Base-by-base conservation (phyloP, 2,797 vertebrate species). In the Lepilemur ruficaudatus region DNA sequence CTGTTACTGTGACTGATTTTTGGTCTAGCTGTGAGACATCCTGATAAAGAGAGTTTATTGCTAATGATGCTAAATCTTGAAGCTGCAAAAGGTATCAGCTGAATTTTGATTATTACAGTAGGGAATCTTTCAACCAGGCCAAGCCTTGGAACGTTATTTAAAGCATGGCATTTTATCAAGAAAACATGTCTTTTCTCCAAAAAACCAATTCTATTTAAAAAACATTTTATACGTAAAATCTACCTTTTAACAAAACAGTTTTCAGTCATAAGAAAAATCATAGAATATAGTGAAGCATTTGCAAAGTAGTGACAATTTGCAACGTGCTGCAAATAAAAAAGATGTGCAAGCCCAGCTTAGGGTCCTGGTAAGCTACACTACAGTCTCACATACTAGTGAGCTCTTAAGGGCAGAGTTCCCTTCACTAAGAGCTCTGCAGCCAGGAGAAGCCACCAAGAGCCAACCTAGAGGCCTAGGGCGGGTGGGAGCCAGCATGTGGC, bases 1-100 rank as follows among this genome's bases (percentile, higher is more conserved):
- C 98, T 99, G 98, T 97, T 98, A 96, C 98, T 78, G 84, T 98
- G 98, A 99, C 99, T 99, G 99, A 99, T 99, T 98, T 99, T 98
- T 98, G 96, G 99, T 99, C 98, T 98, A 98, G 98, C 99, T 98
- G 96, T 96, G 96, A 98, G 96, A 98, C 95, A 98, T 93, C 63
- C 96, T 96, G 93, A 98, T 97, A 79, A 97, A 96, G 96, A 98
- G 96, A 98, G 97, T 97, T 98, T 97, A 98, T 96, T 92, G 82
- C 91, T 97, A 98, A 94, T 78, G 96, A 98, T 93, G 95, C 93
- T 97, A 97, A 98, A 97, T 96, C 97, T 92, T 92, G 87, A 79
- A 97, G 96, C 97, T 98, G 96, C 90, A 97, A 98, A 98, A 98
- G 79, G 72, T 93, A 98, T 79, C 93, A 93, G 86, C 50, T 97